phyloP scores from a whole-genome alignment of 2,113 vertebrate genomes.

The Aegotheles bennettii region DNA sequence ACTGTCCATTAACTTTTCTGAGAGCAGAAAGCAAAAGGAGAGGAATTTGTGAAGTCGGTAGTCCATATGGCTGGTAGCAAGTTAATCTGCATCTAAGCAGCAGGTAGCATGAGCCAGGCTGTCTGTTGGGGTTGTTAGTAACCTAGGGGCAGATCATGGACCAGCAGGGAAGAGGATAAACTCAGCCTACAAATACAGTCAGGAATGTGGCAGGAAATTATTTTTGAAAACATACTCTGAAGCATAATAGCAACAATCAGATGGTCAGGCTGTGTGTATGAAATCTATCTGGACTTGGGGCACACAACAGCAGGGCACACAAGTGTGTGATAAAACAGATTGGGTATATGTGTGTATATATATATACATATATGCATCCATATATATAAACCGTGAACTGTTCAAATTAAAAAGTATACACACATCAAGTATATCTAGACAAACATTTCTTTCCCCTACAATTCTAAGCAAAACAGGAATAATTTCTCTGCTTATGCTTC shows the following conservation, averaged over 20 bases:
- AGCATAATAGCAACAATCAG: conserved; percentile 71
- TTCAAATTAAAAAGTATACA: background rate
- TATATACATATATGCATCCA: background rate
- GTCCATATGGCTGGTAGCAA: conserved; percentile 79
- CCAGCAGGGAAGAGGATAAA: conserved; percentile 82
- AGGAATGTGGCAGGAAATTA: conserved; percentile 84
- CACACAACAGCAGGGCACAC: background rate
- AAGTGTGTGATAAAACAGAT: background rate
- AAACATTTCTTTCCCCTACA: background rate
- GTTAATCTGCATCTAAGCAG: conserved; percentile 78
- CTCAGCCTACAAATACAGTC: conserved; percentile 76
- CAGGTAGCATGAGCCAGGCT: conserved; percentile 78
- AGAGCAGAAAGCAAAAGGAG: conserved; percentile 70
- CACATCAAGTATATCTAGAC: background rate
- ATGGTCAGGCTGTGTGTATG: conserved; percentile 1
- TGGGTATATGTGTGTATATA: background rate
- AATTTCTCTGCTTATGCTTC: background rate
- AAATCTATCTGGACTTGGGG: conserved; percentile 7
- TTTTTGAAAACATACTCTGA: conserved; percentile 73
- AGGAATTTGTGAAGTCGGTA: conserved; percentile 77
- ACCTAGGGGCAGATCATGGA: conserved; percentile 79
- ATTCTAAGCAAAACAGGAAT: background rate
- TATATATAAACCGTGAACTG: background rate
- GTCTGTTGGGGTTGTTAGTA: conserved; percentile 80
- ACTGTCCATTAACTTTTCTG: conserved; percentile 68